These are phyloP conservation scores for Stegodyphus mimosarum DNA, from an alignment of 1,140 invertebrate genomes.

Conservation along the genomic window DNA sequence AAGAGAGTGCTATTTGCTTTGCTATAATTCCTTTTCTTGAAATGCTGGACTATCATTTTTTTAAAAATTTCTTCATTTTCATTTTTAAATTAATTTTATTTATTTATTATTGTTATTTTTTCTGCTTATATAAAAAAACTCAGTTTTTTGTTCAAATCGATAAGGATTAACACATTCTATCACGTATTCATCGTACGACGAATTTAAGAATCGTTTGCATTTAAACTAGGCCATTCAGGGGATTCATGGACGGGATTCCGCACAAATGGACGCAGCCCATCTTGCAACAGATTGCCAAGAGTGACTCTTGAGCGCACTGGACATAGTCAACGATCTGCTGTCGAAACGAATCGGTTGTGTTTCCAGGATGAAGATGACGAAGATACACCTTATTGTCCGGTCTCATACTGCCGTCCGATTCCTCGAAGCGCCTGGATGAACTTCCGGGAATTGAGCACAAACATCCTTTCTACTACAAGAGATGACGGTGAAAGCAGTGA, in stretches of 20 bases:
- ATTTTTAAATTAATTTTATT: no score
- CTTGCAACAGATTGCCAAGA: slow-evolving; percentile 24
- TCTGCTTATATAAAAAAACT: no score
- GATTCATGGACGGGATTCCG: slow-evolving; percentile 41
- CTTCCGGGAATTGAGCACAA: slow-evolving; percentile 29
- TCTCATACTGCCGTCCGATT: slow-evolving; percentile 53
- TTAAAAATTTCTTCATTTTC: no score
- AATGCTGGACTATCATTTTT: no score
- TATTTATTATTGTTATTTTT: no score
- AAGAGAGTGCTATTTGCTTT: no score
- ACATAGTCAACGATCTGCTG: not conserved
- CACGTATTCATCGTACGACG: no score
- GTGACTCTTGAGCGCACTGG: slow-evolving; percentile 32
- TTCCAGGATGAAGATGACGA: slow-evolving; percentile 47
- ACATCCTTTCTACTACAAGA: not conserved
- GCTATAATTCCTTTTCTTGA: no score
- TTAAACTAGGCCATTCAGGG: slow-evolving; percentile 9
- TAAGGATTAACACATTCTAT: no score
- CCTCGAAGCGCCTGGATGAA: slow-evolving; percentile 55
- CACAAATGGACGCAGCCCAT: slow-evolving; percentile 32
- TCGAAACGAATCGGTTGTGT: slow-evolving; percentile 8
- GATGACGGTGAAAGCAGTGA: slow-evolving; percentile 49
- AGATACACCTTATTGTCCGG: slow-evolving; percentile 54
- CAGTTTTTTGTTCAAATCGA: no score
- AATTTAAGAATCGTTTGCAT: no score